These are phyloP conservation scores for Delichon dasypus DNA, from an alignment of 2,797 vertebrate genomes.

Conservation along the genomic window DNA sequence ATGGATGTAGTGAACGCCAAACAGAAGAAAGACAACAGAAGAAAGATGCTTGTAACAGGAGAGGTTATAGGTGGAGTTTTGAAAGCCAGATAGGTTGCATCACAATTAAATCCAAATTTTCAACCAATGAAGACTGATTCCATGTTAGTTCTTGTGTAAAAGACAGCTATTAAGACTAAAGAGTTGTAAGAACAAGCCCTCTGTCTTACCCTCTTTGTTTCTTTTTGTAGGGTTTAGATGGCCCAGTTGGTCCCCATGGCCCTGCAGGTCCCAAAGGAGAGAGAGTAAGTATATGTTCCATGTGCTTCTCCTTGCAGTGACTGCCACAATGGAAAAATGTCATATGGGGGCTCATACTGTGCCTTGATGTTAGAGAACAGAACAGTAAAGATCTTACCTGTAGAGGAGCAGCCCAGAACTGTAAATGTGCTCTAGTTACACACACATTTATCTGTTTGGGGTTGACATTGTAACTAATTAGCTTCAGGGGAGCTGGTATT, in stretches of 20 bases:
- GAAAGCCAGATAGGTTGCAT: not conserved
- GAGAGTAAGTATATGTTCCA: conserved; percentile 81
- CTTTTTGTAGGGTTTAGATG: conserved; percentile 87
- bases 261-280: conserved; percentile 98
- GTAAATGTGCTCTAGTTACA: accelerated
- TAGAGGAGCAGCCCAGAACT: not conserved
- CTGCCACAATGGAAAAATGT: not conserved
- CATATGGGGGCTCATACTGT: accelerated
- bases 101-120: not conserved
- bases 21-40: not conserved
- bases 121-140: conserved; percentile 1
- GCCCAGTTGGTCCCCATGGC: conserved; percentile 89
- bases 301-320: not conserved
- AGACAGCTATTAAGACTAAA: not conserved
- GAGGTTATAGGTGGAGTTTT: not conserved
- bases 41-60: not conserved
- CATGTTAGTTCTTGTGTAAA: not conserved
- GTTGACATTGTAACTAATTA: not conserved
- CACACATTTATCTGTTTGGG: not conserved
- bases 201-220: conserved; percentile 15
- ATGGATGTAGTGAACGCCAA: not conserved
- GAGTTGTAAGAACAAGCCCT: not conserved
- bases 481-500: not conserved
- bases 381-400: not conserved
- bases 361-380: not conserved